Conservation (phyloP, 2,888 invertebrate genomes). For the Leptopterna dolabrata region DNA sequence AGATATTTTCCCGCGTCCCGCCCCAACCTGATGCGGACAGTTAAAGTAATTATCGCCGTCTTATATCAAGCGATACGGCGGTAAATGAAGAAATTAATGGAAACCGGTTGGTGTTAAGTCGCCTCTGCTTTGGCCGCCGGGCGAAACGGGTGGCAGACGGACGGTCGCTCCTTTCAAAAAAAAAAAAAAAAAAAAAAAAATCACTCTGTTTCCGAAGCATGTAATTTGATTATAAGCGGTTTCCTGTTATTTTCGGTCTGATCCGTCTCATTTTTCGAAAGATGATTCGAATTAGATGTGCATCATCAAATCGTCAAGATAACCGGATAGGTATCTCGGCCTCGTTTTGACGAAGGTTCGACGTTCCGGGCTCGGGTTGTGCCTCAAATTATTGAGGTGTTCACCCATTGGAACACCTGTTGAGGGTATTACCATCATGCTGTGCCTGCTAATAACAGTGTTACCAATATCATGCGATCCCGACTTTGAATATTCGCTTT, state of each 20-base stretch:
- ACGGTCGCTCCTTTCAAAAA: not conserved
- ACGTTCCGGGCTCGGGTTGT: too few species aligned
- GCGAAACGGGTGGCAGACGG: not conserved
- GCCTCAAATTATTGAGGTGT: too few species aligned
- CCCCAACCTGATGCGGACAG: not conserved
- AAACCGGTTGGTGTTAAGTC: conserved; percentile 17
- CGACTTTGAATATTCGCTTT: too few species aligned
- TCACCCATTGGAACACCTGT: too few species aligned
- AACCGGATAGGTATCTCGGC: too few species aligned
- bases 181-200: not conserved
- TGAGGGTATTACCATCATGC: too few species aligned
- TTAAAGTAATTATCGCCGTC: conserved; percentile 3
- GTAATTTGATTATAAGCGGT: not conserved
- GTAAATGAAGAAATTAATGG: conserved; percentile 42
- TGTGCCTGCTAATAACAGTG: too few species aligned
- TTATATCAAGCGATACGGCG: not conserved
- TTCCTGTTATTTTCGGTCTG: not conserved
- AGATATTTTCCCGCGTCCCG: not conserved
- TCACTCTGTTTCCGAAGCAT: not conserved
- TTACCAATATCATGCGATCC: too few species aligned
- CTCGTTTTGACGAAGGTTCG: too few species aligned
- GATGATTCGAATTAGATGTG: too few species aligned
- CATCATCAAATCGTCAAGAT: too few species aligned
- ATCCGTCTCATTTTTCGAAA: not conserved
- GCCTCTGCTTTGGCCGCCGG: not conserved